Evolutionary conservation across 53 echinoderm and acorn worm species (phyloP).

Genomic region (Actinopyga echinites): DNA sequence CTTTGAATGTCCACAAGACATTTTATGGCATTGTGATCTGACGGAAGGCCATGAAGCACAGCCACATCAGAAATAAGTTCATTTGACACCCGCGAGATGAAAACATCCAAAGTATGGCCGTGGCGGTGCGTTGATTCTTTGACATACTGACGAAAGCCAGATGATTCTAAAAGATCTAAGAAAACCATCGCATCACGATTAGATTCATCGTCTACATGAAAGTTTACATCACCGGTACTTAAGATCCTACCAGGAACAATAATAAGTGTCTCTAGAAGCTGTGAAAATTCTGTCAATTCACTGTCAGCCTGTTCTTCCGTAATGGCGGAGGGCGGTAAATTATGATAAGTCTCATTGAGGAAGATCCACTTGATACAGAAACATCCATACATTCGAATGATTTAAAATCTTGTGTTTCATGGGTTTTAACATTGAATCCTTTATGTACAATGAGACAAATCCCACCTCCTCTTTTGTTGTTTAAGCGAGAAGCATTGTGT

Average conservation of each 20-base stretch:
- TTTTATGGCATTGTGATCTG: conserved; percentile 2
- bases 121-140: background rate
- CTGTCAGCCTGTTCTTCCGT: background rate
- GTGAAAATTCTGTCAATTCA: background rate
- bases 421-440: background rate
- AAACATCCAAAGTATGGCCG: background rate
- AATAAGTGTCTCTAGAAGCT: background rate
- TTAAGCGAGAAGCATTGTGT: conserved; percentile 2
- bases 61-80: no score
- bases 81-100: background rate
- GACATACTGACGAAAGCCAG: background rate
- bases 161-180: background rate
- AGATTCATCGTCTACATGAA: background rate
- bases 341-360: background rate
- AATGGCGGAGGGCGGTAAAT: conserved; percentile 14
- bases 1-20: background rate
- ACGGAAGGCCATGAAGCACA: background rate
- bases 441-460: background rate
- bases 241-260: background rate
- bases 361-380: background rate
- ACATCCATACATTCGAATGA: conserved; percentile 10
- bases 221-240: background rate
- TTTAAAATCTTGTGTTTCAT: conserved; percentile 17
- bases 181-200: background rate
- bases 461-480: conserved; percentile 1